Evolutionary conservation across 2,113 vertebrate genomes (phyloP).

Genomic region (Apaloderma vittatum): DNA sequence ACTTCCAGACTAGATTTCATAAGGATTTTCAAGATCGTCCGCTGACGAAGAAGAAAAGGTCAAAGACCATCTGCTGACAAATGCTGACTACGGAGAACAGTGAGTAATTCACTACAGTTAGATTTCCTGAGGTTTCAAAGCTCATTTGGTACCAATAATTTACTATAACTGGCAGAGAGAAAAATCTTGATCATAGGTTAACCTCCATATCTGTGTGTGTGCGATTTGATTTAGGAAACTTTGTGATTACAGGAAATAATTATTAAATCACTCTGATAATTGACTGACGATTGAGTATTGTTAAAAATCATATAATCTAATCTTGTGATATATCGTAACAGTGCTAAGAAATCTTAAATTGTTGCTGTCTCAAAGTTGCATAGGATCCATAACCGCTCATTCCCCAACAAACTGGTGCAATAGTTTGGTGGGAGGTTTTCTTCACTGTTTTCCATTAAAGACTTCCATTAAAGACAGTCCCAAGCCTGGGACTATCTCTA

Average conservation of each 20-base stretch:
- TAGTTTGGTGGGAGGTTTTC: background rate
- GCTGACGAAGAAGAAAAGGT: too few species aligned
- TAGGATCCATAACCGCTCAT: background rate
- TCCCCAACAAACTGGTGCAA: background rate
- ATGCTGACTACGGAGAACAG: background rate
- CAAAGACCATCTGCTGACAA: too few species aligned
- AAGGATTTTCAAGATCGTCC: too few species aligned
- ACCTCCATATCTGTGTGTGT: too few species aligned
- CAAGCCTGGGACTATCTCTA: background rate
- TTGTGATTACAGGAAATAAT: background rate
- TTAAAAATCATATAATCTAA: background rate
- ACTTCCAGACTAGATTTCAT: too few species aligned
- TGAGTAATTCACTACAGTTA: background rate
- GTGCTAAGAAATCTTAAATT: background rate
- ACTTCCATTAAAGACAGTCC: too few species aligned
- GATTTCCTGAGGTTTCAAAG: background rate
- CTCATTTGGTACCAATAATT: background rate
- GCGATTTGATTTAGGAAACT: too few species aligned
- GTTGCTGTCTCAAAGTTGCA: background rate
- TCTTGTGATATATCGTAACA: background rate
- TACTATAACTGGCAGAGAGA: background rate
- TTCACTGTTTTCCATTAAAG: too few species aligned
- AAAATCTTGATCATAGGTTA: too few species aligned
- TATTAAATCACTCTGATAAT: background rate
- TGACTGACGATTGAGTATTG: background rate